A percentile compares a stretch with the other conserved stretches of the same genome.
Conservation (phyloP, 1,140 invertebrate genomes). For the Musca domestica region DNA sequence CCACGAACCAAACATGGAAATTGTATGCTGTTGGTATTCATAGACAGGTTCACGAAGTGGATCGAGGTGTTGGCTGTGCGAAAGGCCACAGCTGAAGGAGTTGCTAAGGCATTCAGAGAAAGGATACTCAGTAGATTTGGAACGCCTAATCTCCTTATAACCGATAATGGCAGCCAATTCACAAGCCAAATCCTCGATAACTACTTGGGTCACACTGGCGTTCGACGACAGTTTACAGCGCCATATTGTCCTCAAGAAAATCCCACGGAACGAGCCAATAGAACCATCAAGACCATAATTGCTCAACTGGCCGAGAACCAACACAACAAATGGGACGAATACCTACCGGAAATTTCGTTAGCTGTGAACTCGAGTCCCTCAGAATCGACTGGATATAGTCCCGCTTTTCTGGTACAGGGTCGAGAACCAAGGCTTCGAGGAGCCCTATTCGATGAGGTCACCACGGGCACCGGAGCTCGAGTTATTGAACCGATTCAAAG, state of each 20-base stretch:
- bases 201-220: no score
- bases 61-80: not conserved
- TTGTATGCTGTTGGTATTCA: no score
- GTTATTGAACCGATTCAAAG: not conserved
- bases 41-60: constrained; percentile 2
- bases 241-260: not conserved
- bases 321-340: not conserved
- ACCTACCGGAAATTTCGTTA: constrained; percentile 4
- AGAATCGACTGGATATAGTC: constrained; percentile 15
- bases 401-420: constrained; percentile 18
- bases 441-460: constrained; percentile 9
- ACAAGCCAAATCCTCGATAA: no score
- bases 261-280: not conserved
- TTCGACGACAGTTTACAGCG: no score
- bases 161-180: no score
- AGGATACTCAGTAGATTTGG: no score
- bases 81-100: not conserved
- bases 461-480: not conserved
- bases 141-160: no score
- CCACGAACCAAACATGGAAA: no score
- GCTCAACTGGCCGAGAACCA: not conserved
- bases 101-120: constrained; percentile 13
- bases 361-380: constrained; percentile 18
- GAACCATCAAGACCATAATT: not conserved
- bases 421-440: constrained; percentile 5